Conservation (phyloP, 30 jellyfish, hydroid and myxozoan species). For the Sanderia malayensis region DNA sequence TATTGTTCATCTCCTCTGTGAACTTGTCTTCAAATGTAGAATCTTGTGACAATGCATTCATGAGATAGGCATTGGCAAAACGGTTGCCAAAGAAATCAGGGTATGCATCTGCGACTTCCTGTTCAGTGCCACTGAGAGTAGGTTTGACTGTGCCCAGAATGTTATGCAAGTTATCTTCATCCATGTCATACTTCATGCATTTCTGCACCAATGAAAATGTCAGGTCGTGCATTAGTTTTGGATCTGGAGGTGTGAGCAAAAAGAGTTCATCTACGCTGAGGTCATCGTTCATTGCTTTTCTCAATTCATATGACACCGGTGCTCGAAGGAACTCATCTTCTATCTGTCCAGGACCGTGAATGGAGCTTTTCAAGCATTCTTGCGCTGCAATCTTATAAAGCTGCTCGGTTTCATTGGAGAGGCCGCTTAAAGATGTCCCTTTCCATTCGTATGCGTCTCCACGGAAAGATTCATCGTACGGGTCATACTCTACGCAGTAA, state of each 20-base stretch:
- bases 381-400: not conserved
- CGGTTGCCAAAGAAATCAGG: conserved; percentile 1
- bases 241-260: not conserved
- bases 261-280: not conserved
- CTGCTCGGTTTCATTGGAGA: not conserved
- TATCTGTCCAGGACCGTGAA: not conserved
- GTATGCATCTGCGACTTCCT: not conserved
- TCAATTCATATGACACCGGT: not conserved
- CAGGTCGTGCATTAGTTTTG: not conserved
- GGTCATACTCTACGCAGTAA: not conserved
- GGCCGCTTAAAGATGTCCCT: not conserved
- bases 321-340: not conserved
- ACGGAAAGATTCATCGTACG: not conserved
- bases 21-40: not conserved
- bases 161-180: not conserved
- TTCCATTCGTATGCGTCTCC: not conserved
- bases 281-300: not conserved
- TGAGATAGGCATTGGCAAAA: not conserved
- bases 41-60: not conserved
- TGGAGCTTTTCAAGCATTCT: not conserved
- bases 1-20: not conserved
- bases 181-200: not conserved
- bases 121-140: not conserved
- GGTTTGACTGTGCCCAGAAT: not conserved
- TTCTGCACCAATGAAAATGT: not conserved